These are phyloP conservation scores for Drosophila merina DNA, from an alignment of 2,888 invertebrate species.

Conservation along the genomic window DNA sequence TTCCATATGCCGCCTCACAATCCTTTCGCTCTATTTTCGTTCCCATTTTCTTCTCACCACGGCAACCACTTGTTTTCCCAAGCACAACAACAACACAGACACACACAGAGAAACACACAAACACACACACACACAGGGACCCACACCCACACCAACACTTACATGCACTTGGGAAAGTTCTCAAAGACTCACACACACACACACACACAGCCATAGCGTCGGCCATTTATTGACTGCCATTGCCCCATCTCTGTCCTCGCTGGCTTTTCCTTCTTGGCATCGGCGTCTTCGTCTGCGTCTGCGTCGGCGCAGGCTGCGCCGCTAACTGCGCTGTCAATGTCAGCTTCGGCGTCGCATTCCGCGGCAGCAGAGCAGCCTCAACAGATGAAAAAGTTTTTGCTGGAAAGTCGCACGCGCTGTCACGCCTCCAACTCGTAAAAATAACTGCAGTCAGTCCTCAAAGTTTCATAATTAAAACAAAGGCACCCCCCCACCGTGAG, in stretches of 20 bases:
- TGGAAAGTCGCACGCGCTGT: conserved; percentile 56
- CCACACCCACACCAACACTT: conserved; percentile 17
- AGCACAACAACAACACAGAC: conserved; percentile 77
- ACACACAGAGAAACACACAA: conserved; percentile 11
- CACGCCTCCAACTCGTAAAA: conserved; percentile 42
- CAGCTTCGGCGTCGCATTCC: conserved; percentile 58
- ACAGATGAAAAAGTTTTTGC: conserved; percentile 74
- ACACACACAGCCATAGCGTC: conserved; percentile 13
- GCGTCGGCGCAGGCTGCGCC: conserved; percentile 45
- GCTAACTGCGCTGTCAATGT: conserved; percentile 28
- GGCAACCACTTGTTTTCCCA: conserved; percentile 83
- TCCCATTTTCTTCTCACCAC: conserved; percentile 72
- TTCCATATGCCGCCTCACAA: conserved; percentile 14
- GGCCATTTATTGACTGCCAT: conserved; percentile 43
- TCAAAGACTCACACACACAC: neutral
- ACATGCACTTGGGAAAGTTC: conserved; percentile 1
- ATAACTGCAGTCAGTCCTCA: conserved; percentile 39
- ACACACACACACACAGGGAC: conserved; percentile 4
- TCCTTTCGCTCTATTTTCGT: conserved; percentile 50
- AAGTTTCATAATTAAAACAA: conserved; percentile 50
- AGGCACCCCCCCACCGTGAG: neutral
- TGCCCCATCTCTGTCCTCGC: conserved; percentile 32
- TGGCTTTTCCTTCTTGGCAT: conserved; percentile 14
- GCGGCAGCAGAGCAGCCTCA: conserved; percentile 59
- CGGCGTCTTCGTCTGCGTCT: conserved; percentile 34